phyloP scores from a whole-genome alignment of 1,140 invertebrate genomes.

The Stegodyphus mimosarum region DNA sequence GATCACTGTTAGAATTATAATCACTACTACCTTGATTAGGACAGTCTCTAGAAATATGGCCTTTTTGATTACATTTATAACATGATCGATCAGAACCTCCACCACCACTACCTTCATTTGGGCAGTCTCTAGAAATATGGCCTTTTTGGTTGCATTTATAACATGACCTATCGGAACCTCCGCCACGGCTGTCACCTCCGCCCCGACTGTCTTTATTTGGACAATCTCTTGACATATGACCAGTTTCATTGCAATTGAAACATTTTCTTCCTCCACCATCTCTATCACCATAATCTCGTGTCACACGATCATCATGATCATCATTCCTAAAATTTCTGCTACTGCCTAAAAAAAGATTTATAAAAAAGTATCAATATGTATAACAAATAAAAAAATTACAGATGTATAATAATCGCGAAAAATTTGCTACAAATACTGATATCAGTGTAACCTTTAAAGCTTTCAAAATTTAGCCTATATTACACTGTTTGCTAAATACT shows the following conservation, averaged over 20 bases:
- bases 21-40: constrained; percentile 63
- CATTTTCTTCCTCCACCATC: constrained; percentile 28
- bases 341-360: no score
- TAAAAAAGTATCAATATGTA: no score
- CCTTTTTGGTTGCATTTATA: constrained; percentile 68
- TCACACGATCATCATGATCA: constrained; percentile 67
- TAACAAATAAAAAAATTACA: no score
- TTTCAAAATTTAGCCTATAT: no score
- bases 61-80: constrained; percentile 68
- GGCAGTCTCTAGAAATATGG: constrained; percentile 68
- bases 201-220: constrained; percentile 63
- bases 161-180: constrained; percentile 65
- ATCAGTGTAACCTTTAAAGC: no score
- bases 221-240: constrained; percentile 71
- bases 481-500: no score
- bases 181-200: constrained; percentile 43
- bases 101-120: constrained; percentile 59
- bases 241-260: constrained; percentile 67
- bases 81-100: constrained; percentile 30
- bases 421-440: no score
- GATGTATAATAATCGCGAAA: no score
- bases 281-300: constrained; percentile 66
- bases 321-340: no score
- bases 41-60: constrained; percentile 71
- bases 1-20: neutral